Base-by-base conservation (phyloP, 2,797 vertebrate genomes). In the Macroramphosus scolopax region DNA sequence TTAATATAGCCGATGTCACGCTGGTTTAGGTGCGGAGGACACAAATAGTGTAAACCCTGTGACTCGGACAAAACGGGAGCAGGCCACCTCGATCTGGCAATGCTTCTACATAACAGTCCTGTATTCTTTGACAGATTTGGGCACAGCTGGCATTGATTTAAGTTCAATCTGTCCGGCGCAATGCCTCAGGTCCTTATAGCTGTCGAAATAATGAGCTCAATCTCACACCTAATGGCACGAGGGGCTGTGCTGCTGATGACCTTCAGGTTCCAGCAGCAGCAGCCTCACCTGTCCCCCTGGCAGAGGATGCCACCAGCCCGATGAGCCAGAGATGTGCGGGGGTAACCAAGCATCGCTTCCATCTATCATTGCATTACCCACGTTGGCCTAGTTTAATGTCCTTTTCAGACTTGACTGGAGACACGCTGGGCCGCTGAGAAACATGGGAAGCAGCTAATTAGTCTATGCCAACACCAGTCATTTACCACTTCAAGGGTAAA, bases 341-440 rank as follows among this genome's bases (percentile, higher is more conserved):
- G 60, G 55, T 72, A 84, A 86, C 84, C 70, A 72, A 83, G 77
- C 78, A 14, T 45, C 16, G 36, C 64, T 32, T 49, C 71, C 81
- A 87, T 89, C 84, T 72, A 85, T 89, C 86, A 90, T 78, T 67
- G 41, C 63, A 75, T 85, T 88, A 81, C 70, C 62, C 80, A 65
- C 51, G 29, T 64, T 67, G 75, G 79, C 77, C 79, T 75, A 71
- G 71, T 85, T 87, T 80, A 83, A 72, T 75, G 78, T 81, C 81
- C 71, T 76, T 83, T 69, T 66, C 84, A 84, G 77, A 80, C 72
- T 69, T 68, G 66, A 80, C 62, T 75, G 66, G 63, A 83, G 58
- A 75, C 59, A 72, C 39, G 1, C 57, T 57, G 68, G 75, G 75
- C 78, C 71, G 67, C 80, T 76, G 70, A 46, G 66, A 73, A 75